phyloP scores from a whole-genome alignment of 64 coral and sea anemone genomes.

The Acropora tenuis region DNA sequence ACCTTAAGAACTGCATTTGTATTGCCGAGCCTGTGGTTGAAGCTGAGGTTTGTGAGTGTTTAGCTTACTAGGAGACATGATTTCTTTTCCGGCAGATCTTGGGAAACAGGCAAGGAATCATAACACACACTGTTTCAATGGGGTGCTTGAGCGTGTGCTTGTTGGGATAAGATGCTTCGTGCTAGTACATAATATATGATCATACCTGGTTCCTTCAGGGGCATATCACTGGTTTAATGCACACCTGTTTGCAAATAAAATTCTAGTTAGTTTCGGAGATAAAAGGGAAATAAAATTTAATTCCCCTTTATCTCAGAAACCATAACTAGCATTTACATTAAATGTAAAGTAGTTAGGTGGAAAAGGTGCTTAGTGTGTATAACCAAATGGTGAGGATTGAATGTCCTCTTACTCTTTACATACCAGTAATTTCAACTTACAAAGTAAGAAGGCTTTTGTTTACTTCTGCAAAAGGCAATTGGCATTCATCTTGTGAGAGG shows the following conservation, averaged over 20 bases:
- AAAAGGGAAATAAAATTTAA: neutral
- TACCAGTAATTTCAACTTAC: neutral
- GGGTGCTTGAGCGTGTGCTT: neutral
- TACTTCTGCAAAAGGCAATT: neutral
- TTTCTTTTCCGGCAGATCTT: constrained; percentile 8
- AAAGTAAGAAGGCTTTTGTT: constrained; percentile 6
- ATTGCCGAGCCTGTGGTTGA: neutral
- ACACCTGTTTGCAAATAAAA: constrained; percentile 1
- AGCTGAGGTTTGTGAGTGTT: constrained; percentile 11
- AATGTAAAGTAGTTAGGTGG: neutral
- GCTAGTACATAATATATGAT: neutral
- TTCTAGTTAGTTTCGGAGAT: constrained; percentile 1
- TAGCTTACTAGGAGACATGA: neutral
- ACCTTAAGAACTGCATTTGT: constrained; percentile 7
- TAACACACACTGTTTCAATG: constrained; percentile 13
- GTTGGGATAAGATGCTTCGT: neutral
- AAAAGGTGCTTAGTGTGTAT: neutral
- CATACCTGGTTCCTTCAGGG: neutral
- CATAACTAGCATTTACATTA: neutral
- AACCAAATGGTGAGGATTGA: neutral
- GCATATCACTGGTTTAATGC: constrained; percentile 3
- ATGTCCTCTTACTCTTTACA: neutral
- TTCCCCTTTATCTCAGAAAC: neutral
- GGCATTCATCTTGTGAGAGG: neutral
- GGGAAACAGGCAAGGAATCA: constrained; percentile 2